Conservation (phyloP, 2,797 vertebrate species). For the Chelon auratus region DNA sequence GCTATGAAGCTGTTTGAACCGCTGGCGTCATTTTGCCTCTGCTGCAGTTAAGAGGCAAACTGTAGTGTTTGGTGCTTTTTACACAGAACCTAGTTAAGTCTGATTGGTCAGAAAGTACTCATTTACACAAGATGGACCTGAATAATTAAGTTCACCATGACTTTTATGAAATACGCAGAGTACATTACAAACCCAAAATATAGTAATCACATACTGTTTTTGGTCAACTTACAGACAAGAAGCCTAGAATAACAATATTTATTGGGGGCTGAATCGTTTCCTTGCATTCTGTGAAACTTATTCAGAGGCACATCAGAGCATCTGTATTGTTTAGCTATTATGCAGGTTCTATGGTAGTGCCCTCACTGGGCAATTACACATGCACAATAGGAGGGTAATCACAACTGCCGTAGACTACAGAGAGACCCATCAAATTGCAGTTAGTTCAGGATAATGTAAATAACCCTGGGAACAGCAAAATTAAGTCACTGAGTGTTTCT, state of each 20-base stretch:
- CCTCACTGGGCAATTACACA: conserved; percentile 12
- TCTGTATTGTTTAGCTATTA: neutral
- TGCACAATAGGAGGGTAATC: conserved; percentile 18
- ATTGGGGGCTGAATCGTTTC: neutral
- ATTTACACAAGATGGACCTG: conserved; percentile 11
- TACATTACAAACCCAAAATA: neutral
- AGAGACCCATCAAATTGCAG: conserved; percentile 17
- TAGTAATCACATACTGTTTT: neutral
- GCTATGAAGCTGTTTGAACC: conserved; percentile 38
- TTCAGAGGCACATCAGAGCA: neutral
- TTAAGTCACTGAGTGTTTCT: conserved; percentile 4
- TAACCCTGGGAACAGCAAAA: conserved; percentile 1
- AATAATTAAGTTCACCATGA: neutral
- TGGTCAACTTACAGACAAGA: neutral
- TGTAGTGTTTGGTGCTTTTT: conserved; percentile 24
- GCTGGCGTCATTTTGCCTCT: conserved; percentile 20
- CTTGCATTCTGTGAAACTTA: neutral
- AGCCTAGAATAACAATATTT: neutral
- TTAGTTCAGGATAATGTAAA: conserved; percentile 6
- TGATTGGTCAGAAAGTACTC: conserved; percentile 11
- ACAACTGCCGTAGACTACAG: conserved; percentile 3
- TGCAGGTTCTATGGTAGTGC: neutral
- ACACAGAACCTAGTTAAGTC: conserved; percentile 15
- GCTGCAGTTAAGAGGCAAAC: conserved; percentile 26
- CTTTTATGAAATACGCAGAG: neutral